A percentile compares a stretch with the other conserved stretches of the same genome.
Evolutionary conservation across 2,113 vertebrate genomes (phyloP).

Genomic region (Xenopus borealis): DNA sequence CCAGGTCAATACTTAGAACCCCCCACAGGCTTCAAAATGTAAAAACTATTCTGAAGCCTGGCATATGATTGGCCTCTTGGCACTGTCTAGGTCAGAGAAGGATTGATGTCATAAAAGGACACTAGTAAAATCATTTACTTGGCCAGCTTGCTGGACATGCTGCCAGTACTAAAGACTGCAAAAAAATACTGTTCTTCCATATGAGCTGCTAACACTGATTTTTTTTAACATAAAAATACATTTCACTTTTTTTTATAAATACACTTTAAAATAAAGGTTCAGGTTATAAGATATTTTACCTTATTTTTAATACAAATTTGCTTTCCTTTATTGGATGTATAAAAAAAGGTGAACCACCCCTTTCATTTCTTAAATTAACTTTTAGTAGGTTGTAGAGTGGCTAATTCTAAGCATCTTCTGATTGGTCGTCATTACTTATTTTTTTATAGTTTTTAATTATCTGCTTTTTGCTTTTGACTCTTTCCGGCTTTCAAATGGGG

Average conservation of each 20-base stretch:
- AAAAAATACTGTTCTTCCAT: conserved; percentile 35
- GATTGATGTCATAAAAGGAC: conserved; percentile 34
- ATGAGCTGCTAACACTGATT: conserved; percentile 42
- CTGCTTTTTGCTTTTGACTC: no score
- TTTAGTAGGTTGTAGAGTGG: no score
- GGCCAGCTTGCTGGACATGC: conserved; percentile 14
- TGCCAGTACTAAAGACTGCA: conserved; percentile 35
- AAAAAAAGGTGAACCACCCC: no score
- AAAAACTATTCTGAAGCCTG: conserved; percentile 25
- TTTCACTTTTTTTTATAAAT: conserved; percentile 2
- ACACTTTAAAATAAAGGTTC: not conserved
- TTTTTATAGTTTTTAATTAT: no score
- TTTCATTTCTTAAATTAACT: no score
- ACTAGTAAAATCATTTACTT: conserved; percentile 31
- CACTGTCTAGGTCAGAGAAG: conserved; percentile 6
- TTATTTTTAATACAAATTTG: not conserved
- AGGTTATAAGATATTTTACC: not conserved
- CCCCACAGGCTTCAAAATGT: conserved; percentile 16
- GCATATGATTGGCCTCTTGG: conserved; percentile 19
- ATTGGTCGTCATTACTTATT: no score
- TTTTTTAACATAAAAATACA: conserved; percentile 15
- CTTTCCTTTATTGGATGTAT: not conserved
- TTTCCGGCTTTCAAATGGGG: no score
- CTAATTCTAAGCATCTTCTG: no score
- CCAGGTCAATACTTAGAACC: conserved; percentile 25